Percentiles rank a stretch among this genome's conserved stretches.
Conservation (phyloP, 2,113 vertebrate species). For the Mesocricetus auratus region DNA sequence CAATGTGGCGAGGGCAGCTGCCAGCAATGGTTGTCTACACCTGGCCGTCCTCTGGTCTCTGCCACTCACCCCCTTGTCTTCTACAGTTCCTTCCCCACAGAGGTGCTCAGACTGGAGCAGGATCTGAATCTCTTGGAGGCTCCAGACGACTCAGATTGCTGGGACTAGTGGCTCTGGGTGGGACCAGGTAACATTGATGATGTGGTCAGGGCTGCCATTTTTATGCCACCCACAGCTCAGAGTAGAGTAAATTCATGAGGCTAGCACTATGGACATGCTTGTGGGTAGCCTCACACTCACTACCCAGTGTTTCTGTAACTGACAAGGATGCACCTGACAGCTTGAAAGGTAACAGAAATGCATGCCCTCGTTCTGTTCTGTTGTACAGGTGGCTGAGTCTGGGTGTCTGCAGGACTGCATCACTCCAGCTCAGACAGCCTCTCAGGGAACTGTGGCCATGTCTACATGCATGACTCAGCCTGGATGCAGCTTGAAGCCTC, state of each 20-base stretch:
- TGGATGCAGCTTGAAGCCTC: not conserved
- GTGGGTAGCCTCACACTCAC: not conserved
- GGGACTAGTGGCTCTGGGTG: not conserved
- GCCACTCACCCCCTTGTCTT: not conserved
- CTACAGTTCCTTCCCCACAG: not conserved
- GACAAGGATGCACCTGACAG: not conserved
- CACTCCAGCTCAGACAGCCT: not conserved
- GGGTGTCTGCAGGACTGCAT: not conserved
- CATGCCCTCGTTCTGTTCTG: not conserved
- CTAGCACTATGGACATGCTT: no score
- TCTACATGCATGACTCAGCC: accelerated
- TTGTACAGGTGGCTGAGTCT: not conserved
- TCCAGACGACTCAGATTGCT: not conserved
- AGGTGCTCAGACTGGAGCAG: not conserved
- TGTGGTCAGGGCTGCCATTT: not conserved
- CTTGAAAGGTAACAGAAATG: not conserved
- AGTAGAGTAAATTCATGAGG: not conserved
- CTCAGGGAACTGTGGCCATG: not conserved
- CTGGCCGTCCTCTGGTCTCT: not conserved
- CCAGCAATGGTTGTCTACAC: accelerated
- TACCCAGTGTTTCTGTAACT: not conserved
- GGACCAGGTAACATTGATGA: not conserved
- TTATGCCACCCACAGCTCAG: not conserved
- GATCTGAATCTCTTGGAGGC: not conserved
- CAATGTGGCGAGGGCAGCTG: accelerated